phyloP scores from a whole-genome alignment of 2,888 invertebrate species.

The Parochlus steinenii region DNA sequence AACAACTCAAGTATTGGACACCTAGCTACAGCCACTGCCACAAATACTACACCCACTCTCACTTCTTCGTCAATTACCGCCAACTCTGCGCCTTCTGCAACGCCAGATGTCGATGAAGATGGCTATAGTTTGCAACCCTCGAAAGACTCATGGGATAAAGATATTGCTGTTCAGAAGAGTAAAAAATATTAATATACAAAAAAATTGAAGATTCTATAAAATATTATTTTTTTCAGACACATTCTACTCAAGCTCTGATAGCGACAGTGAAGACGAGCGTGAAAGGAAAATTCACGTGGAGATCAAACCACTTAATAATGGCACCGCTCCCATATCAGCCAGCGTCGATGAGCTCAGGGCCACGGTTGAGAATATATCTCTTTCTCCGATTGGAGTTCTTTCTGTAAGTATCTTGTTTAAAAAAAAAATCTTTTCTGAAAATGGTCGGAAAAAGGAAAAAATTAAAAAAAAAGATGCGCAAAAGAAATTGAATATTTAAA shows the following conservation, averaged over 20 bases:
- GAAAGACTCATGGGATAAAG: slow-evolving; percentile 55
- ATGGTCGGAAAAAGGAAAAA: no score
- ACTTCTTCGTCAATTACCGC: slow-evolving; percentile 5
- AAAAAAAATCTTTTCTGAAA: slow-evolving; percentile 14
- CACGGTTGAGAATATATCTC: slow-evolving; percentile 77
- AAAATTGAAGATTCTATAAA: neutral
- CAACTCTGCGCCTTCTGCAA: slow-evolving; percentile 24
- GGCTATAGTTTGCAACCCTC: slow-evolving; percentile 81
- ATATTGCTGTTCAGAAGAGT: slow-evolving; percentile 28
- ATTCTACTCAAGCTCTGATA: slow-evolving; percentile 78
- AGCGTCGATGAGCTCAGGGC: slow-evolving; percentile 88
- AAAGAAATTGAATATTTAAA: neutral
- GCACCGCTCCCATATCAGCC: slow-evolving; percentile 78
- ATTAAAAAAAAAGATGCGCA: neutral
- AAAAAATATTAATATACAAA: slow-evolving; percentile 8
- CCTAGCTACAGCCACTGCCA: neutral
- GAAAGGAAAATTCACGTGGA: slow-evolving; percentile 85
- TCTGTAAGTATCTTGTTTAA: slow-evolving; percentile 31
- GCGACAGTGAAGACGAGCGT: slow-evolving; percentile 76
- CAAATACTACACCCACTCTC: slow-evolving; percentile 7
- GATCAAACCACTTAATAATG: slow-evolving; percentile 87
- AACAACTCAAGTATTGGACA: slow-evolving; percentile 19
- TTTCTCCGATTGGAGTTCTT: slow-evolving; percentile 55
- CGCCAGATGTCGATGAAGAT: slow-evolving; percentile 83
- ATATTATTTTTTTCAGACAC: slow-evolving; percentile 42